Conservation (phyloP, 2,113 vertebrate genomes). For the Cavia aperea region DNA sequence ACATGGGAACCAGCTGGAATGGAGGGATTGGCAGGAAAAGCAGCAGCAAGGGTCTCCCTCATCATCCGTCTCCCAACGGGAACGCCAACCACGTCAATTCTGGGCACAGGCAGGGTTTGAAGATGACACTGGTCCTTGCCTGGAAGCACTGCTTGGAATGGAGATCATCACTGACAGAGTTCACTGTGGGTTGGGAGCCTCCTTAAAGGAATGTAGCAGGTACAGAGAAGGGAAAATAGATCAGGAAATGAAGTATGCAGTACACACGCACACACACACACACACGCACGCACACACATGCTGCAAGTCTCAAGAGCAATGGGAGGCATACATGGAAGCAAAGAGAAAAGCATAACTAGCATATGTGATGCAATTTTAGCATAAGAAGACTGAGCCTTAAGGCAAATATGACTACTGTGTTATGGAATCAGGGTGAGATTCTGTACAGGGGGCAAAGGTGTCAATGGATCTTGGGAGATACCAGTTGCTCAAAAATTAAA, state of each 20-base stretch:
- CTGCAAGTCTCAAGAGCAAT: not conserved
- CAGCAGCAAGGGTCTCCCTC: not conserved
- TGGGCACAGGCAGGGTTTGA: not conserved
- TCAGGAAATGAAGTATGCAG: not conserved
- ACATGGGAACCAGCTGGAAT: not conserved
- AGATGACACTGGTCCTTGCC: not conserved
- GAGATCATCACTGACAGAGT: not conserved
- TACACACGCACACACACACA: accelerated
- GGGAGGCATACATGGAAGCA: not conserved
- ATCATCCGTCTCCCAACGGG: not conserved
- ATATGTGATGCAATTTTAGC: not conserved
- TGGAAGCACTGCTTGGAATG: not conserved
- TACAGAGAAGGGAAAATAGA: not conserved
- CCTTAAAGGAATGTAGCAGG: not conserved
- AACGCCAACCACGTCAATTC: not conserved
- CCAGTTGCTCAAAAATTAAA: not conserved
- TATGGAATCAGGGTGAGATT: not conserved
- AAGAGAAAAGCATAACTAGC: not conserved
- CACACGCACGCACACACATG: too few species aligned
- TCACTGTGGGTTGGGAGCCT: not conserved
- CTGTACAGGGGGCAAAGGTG: not conserved
- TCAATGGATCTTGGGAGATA: not conserved
- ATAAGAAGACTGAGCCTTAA: not conserved
- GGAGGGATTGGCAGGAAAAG: not conserved
- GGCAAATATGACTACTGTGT: not conserved